These are phyloP conservation scores for Agonopterix heracliana DNA, from an alignment of 2,888 invertebrate genomes.

Conservation along the genomic window DNA sequence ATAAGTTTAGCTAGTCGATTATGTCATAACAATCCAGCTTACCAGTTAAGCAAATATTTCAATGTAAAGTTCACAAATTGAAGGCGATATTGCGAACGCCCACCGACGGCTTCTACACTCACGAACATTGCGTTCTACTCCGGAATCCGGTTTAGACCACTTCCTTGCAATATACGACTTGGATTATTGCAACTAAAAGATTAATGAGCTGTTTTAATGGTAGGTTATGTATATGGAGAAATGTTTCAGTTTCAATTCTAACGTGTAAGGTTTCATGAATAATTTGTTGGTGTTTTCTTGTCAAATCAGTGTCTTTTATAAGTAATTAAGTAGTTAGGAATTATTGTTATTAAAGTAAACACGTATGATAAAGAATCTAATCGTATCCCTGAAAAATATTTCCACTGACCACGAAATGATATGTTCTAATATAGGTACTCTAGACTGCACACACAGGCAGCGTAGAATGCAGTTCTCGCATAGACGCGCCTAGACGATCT, in stretches of 20 bases:
- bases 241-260: no score
- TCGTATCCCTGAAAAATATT: conserved; percentile 39
- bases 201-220: no score
- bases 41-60: conserved; percentile 19
- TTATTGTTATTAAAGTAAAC: no score
- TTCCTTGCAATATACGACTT: conserved; percentile 1
- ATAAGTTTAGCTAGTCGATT: background rate
- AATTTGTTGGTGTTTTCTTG: no score
- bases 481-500: conserved; percentile 33
- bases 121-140: background rate
- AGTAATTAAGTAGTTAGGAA: no score
- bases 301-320: no score
- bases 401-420: conserved; percentile 28
- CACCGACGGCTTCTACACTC: background rate
- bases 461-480: conserved; percentile 30
- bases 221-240: no score
- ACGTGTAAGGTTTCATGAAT: no score
- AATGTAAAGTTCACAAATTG: conserved; percentile 37
- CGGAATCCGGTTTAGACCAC: conserved; percentile 5
- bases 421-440: conserved; percentile 17
- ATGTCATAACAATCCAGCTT: conserved; percentile 4
- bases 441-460: conserved; percentile 15
- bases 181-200: no score
- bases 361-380: background rate
- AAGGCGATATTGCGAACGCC: conserved; percentile 14